These are phyloP conservation scores for Bungarus multicinctus DNA, from an alignment of 2,113 vertebrate species.

Conservation along the genomic window DNA sequence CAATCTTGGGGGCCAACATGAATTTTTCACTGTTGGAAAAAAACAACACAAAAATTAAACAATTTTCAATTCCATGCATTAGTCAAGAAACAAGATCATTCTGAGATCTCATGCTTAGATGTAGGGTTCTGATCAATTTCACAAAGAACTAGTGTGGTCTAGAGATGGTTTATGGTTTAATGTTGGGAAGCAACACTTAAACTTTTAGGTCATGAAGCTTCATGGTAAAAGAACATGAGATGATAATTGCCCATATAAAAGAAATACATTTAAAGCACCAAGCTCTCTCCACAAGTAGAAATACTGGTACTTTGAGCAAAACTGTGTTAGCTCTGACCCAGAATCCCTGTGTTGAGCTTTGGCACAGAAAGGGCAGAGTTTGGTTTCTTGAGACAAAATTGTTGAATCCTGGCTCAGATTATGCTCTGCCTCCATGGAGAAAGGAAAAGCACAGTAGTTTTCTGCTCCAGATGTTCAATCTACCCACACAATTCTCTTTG, in stretches of 20 bases:
- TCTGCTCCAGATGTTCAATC: background rate
- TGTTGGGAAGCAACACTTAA: background rate
- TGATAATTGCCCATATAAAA: background rate
- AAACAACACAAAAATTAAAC: background rate
- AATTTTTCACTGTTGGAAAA: background rate
- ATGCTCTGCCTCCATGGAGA: background rate
- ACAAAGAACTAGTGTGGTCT: background rate
- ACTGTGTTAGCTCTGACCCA: background rate
- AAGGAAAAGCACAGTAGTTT: background rate
- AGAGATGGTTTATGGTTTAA: background rate
- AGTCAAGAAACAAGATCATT: background rate
- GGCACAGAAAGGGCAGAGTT: background rate
- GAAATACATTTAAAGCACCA: background rate
- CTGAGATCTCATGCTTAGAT: background rate
- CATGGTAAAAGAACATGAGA: background rate
- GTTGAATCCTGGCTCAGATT: background rate
- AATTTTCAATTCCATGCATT: background rate
- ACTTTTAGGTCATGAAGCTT: background rate
- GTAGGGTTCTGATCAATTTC: background rate
- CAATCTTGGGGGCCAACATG: background rate
- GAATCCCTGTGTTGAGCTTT: background rate
- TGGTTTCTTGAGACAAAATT: background rate
- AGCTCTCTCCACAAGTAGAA: background rate
- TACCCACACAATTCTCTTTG: conserved; percentile 5
- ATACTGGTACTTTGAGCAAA: background rate